Evolutionary conservation across 2,888 invertebrate genomes (phyloP).

Genomic region (Patella depressa): DNA sequence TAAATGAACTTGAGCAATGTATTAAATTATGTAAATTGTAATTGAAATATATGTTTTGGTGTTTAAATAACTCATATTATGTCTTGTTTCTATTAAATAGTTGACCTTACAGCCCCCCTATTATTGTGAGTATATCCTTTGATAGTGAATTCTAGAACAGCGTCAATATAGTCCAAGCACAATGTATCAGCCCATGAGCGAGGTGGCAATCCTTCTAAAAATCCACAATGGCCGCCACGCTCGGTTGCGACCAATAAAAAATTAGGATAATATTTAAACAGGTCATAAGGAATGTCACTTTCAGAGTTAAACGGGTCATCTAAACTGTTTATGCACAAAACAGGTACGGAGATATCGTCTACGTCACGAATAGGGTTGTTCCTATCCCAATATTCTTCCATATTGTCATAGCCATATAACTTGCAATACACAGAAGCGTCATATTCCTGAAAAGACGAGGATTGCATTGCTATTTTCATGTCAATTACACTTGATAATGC

Average conservation of each 20-base stretch:
- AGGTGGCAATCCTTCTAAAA: constrained; percentile 52
- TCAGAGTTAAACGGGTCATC: constrained; percentile 62
- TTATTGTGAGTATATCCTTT: constrained; percentile 28
- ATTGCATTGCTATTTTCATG: constrained; percentile 45
- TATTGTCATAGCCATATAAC: constrained; percentile 43
- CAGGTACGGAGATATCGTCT: constrained; percentile 65
- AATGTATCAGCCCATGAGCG: constrained; percentile 53
- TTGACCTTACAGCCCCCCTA: constrained; percentile 14
- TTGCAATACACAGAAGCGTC: constrained; percentile 59
- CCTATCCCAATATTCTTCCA: constrained; percentile 61
- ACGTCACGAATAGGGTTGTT: constrained; percentile 67
- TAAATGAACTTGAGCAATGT: too few relatives aligned
- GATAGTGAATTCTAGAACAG: constrained; percentile 50
- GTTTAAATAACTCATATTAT: too few relatives aligned
- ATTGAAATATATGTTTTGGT: too few relatives aligned
- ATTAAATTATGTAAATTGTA: too few relatives aligned
- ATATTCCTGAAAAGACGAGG: constrained; percentile 51
- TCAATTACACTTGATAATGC: constrained; percentile 53
- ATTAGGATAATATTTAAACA: constrained; percentile 65
- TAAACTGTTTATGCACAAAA: constrained; percentile 61
- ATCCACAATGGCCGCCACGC: constrained; percentile 68
- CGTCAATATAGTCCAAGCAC: constrained; percentile 50
- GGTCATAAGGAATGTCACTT: constrained; percentile 57
- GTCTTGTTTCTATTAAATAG: neutral
- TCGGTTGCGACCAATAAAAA: constrained; percentile 60